These are phyloP conservation scores for Cynodonichthys magdalenae DNA, from an alignment of 2,797 vertebrate genomes.

Conservation along the genomic window DNA sequence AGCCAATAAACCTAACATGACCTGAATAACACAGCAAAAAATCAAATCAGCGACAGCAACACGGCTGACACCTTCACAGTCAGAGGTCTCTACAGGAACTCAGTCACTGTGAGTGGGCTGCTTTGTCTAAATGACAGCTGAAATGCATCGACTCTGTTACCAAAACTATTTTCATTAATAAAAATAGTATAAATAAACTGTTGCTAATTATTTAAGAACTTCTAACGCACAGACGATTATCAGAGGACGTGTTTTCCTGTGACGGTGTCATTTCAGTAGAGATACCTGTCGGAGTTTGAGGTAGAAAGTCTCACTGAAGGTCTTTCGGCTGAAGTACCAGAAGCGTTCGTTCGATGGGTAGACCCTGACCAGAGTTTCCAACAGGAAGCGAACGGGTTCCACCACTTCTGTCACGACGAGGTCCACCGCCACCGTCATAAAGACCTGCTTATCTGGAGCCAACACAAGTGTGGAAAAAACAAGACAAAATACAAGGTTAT, in stretches of 20 bases:
- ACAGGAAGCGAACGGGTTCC: slow-evolving; percentile 92
- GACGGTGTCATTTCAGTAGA: background rate
- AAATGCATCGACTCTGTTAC: background rate
- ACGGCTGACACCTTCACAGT: slow-evolving; percentile 7
- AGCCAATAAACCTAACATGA: slow-evolving; percentile 8
- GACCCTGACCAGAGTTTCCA: slow-evolving; percentile 91
- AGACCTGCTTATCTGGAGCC: slow-evolving; percentile 91
- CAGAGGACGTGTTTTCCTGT: no score
- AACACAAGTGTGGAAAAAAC: background rate
- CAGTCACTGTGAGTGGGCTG: background rate
- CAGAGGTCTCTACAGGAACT: slow-evolving; percentile 1
- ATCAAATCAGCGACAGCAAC: background rate
- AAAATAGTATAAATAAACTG: no score
- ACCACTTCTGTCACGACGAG: slow-evolving; percentile 95
- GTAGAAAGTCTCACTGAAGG: slow-evolving; percentile 94
- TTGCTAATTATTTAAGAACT: no score
- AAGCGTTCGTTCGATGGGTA: slow-evolving; percentile 96
- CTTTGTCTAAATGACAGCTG: background rate
- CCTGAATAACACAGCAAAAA: slow-evolving; percentile 11
- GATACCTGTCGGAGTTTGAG: slow-evolving; percentile 89
- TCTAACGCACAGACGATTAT: no score
- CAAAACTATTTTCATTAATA: no score
- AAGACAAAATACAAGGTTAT: slow-evolving; percentile 7
- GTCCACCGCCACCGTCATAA: slow-evolving; percentile 95
- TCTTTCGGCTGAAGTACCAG: slow-evolving; percentile 99